Evolutionary conservation across 2,113 vertebrate genomes (phyloP), one percentile per base, ranked within the genome.

Genomic region (Leptobrachium leishanense): DNA sequence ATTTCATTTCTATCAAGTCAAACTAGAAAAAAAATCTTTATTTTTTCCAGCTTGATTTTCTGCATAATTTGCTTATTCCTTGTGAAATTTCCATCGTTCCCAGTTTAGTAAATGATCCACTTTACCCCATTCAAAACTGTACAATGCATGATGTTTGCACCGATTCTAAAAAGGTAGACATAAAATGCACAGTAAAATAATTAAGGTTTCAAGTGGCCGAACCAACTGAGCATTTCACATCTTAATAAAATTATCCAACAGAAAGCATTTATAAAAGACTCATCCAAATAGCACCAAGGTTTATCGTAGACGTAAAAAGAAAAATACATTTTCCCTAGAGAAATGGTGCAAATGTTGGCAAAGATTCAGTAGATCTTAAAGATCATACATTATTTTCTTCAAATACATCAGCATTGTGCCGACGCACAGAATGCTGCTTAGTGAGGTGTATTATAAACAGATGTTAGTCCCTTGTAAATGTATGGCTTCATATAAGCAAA

Each of bases 251-350:
- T 68, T 42, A 42, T 68, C 11, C 1, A 3, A 13, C 12, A 12
- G 15, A 31, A 8, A 55, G 2, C 4, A 67, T 55, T 68, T 13
- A 68, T 10, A 53, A 40, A 39, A 46, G 43, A 67, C 7, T n/a
- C 46, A 39, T 12, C n/a, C 10, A 2, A 69, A 62, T 46, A 69
- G 75, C 75, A 77, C 75, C 75, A 69, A 31, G 55, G 13, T 46
- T 43, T 62, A 31, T 40, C 15, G 43, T 7, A 50, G 53, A 68
- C 54, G 59, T 13, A 43, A 43, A 54, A n/a, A 8, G 46, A 64
- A n/a, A 46, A 13, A 31, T 31, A 59, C 5, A 53, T 66, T 75
- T 76, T 54, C 7, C 13, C 31, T 55, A 20, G 55, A 42, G 5
- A 42, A 55, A 68, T 8, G 3, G 42, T 31, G 62, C 62, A 31